Evolutionary conservation across 2,797 vertebrate genomes (phyloP).

Genomic region (Diplodus puntazzo): DNA sequence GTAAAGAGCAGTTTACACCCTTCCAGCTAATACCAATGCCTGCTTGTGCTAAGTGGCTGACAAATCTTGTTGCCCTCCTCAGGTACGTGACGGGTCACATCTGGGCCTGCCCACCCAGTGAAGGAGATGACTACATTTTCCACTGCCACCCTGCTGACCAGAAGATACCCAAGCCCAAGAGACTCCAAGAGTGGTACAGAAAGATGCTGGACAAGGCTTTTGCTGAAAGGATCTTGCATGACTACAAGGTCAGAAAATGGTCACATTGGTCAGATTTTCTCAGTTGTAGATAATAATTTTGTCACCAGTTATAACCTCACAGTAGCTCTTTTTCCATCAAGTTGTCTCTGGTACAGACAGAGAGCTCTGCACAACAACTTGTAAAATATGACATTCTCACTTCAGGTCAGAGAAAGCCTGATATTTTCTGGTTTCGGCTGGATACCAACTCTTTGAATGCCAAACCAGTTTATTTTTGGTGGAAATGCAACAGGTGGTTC

Average conservation of each 20-base stretch:
- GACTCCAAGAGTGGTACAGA: conserved; percentile 98
- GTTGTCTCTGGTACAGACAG: too few relatives aligned
- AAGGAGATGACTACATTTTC: conserved; percentile 99
- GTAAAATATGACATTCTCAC: too few relatives aligned
- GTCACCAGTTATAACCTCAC: neutral
- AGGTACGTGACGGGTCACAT: conserved; percentile 98
- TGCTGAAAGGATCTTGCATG: conserved; percentile 96
- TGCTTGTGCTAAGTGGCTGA: conserved; percentile 13
- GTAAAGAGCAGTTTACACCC: conserved; percentile 42
- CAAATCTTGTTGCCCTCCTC: conserved; percentile 16
- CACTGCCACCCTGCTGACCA: conserved; percentile 98
- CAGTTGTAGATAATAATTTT: conserved; percentile 5
- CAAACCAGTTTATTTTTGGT: too few relatives aligned
- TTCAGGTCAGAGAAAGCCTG: too few relatives aligned
- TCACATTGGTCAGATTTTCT: neutral
- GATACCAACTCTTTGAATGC: too few relatives aligned
- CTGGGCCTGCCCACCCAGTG: conserved; percentile 99
- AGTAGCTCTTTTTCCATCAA: too few relatives aligned
- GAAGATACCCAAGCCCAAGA: conserved; percentile 99
- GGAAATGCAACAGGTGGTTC: too few relatives aligned
- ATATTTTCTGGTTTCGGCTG: too few relatives aligned
- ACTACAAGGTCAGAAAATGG: conserved; percentile 91
- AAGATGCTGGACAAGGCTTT: conserved; percentile 99
- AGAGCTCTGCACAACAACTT: too few relatives aligned
- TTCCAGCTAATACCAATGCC: neutral